A percentile compares a stretch with the other conserved stretches of the same genome.
These are phyloP conservation scores for Agelaius phoeniceus DNA, from an alignment of 2,113 vertebrate species.

Conservation along the genomic window DNA sequence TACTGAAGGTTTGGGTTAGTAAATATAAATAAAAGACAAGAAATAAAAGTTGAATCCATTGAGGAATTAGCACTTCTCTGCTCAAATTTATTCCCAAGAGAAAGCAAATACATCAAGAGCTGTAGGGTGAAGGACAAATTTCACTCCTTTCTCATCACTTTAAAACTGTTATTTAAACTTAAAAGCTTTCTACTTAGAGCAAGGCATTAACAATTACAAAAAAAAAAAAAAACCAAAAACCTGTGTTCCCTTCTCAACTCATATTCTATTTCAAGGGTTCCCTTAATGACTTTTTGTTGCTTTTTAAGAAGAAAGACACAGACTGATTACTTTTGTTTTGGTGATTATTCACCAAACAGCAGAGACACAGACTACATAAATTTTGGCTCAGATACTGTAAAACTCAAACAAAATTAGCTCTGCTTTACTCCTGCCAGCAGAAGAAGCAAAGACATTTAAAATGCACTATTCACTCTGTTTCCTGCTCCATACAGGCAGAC, in stretches of 20 bases:
- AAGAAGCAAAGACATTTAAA: neutral
- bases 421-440: neutral
- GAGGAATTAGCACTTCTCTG: neutral
- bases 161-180: neutral
- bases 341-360: neutral
- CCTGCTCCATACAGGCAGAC: accelerated
- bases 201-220: neutral
- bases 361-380: neutral
- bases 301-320: neutral
- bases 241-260: neutral
- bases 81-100: neutral
- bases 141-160: neutral
- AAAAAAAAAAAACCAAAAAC: neutral
- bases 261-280: neutral
- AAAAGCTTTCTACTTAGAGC: neutral
- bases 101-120: neutral
- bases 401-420: neutral
- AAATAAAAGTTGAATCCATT: neutral
- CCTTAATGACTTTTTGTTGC: neutral
- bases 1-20: neutral
- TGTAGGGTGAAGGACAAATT: neutral
- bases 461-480: neutral
- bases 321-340: neutral
- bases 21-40: neutral
- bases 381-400: neutral